Percentiles rank a stretch among this genome's conserved stretches.
Evolutionary conservation across 1,140 invertebrate species (phyloP).

Genomic region (Neelides sp.): DNA sequence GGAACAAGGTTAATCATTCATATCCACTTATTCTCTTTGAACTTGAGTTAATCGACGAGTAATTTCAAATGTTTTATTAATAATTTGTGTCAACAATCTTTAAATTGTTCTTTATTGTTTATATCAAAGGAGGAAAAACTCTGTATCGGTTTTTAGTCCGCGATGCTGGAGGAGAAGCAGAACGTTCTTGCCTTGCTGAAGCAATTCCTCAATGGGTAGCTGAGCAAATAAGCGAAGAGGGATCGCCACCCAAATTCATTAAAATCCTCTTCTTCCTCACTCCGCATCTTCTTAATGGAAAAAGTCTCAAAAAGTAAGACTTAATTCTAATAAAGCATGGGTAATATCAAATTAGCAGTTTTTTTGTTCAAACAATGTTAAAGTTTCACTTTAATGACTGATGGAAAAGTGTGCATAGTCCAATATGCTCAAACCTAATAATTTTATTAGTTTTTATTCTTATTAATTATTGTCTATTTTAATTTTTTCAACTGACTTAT

Average conservation of each 20-base stretch:
- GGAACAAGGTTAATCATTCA: constrained; percentile 39
- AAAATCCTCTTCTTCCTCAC: constrained; percentile 95
- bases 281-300: constrained; percentile 81
- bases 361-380: too few relatives aligned
- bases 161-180: constrained; percentile 90
- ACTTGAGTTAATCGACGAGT: neutral
- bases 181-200: constrained; percentile 81
- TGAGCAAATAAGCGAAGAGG: constrained; percentile 76
- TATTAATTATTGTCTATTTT: neutral
- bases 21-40: neutral
- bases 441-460: neutral
- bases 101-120: constrained; percentile 13
- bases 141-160: constrained; percentile 77
- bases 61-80: neutral
- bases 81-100: constrained; percentile 11
- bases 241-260: constrained; percentile 86
- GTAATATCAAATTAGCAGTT: too few relatives aligned
- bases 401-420: constrained; percentile 11
- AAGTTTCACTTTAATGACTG: too few relatives aligned
- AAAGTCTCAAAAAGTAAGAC: constrained; percentile 80
- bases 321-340: too few relatives aligned
- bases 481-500: too few relatives aligned
- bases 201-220: constrained; percentile 92
- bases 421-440: neutral
- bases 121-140: constrained; percentile 66